Base-by-base conservation (phyloP, 2,797 vertebrate species). In the Sparidentex hasta region DNA sequence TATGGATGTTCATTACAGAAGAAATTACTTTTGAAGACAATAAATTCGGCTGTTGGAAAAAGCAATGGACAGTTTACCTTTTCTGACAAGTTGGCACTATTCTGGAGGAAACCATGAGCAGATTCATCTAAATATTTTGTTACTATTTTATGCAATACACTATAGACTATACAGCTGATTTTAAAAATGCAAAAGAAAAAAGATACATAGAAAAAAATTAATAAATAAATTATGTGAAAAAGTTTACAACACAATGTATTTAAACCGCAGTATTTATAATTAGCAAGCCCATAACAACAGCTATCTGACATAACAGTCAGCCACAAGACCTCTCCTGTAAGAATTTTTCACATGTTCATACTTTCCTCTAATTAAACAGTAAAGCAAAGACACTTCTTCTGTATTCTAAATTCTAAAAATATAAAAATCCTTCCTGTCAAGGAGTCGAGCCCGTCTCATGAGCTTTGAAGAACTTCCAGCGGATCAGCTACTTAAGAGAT, bases 401-500 rank as follows among this genome's bases (percentile, higher is more conserved):
- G 47, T 58, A 12, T 46, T 65, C 44, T 57, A 9, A 67, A 64
- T 64, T 65, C 38, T 66, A 2, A 64, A 69, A 52, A 29, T 9
- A 27, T 18, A 23, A 1, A 59, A 68, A 59, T 43, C 1, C 11
- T 50, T 54, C 13, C 23, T 12, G 6, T 67, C 38, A 21, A 76
- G 16, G 6, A 61, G 12, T 63, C 25, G 23, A 48, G 12, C 16
- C 20, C 33, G 27, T 71, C 64, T 70, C 18, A 1, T n/a, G 43
- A 69, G 21, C 69, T 67, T 43, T 71, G 23, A 57, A 73, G 17
- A 71, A 63, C 17, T 21, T n/a, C 38, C 14, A 27, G n/a, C 12
- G 14, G 11, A 74, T 20, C 67, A 55, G 47, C 44, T 56, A 55
- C 23, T 68, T 75, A 54, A 70, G n/a, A 27, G 20, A 68, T 68